Conservation (phyloP, 92 coral and sea anemone genomes). For the Porites lobata region DNA sequence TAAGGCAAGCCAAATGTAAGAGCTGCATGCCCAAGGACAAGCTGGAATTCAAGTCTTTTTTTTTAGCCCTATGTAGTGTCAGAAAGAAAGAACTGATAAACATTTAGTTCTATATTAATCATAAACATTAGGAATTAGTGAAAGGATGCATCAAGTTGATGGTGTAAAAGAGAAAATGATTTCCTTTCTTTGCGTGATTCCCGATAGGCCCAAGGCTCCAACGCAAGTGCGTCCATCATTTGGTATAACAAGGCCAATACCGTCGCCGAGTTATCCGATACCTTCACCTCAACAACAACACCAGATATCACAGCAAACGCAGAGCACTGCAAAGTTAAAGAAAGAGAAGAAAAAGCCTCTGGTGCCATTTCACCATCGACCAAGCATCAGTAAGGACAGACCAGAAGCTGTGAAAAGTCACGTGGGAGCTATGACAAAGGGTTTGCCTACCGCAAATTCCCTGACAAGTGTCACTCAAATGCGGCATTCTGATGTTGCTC, state of each 20-base stretch:
- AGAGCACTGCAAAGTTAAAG: conserved; percentile 85
- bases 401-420: conserved; percentile 81
- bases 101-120: too few species aligned
- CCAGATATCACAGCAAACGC: conserved; percentile 66
- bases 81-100: too few species aligned
- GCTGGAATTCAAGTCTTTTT: too few species aligned
- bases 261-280: conserved; percentile 87
- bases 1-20: too few species aligned
- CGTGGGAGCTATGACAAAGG: conserved; percentile 90
- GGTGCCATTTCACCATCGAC: conserved; percentile 95
- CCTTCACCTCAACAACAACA: conserved; percentile 89
- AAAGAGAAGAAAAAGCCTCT: conserved; percentile 92
- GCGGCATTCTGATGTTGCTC: conserved; percentile 80
- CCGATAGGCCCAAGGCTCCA: conserved; percentile 82
- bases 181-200: neutral
- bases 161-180: neutral
- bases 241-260: conserved; percentile 90
- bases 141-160: too few species aligned
- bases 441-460: conserved; percentile 87
- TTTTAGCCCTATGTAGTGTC: too few species aligned
- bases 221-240: conserved; percentile 91
- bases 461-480: conserved; percentile 81
- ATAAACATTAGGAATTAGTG: too few species aligned
- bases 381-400: conserved; percentile 69
- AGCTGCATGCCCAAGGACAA: too few species aligned